Evolutionary conservation across 2,113 vertebrate genomes (phyloP).

Genomic region (Rhinoderma darwinii): DNA sequence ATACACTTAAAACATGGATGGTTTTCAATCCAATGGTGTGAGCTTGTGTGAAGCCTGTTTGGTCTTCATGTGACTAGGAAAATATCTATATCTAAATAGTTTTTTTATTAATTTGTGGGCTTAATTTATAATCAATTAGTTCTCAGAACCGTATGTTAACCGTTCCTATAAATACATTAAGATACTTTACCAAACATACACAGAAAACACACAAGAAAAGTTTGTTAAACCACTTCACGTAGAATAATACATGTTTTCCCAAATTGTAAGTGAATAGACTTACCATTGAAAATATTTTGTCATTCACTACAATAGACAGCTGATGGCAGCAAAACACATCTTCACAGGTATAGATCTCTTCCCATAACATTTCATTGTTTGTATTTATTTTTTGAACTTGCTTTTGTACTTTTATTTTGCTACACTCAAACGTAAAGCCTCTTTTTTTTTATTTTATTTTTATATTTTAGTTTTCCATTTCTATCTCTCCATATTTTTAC

Average conservation of each 20-base stretch:
- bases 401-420: not conserved
- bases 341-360: not conserved
- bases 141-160: not conserved
- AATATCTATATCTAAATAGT: not conserved
- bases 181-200: not conserved
- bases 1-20: not conserved
- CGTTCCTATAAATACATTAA: not conserved
- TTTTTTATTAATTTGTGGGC: not conserved
- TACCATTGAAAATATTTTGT: conserved; percentile 39
- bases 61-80: not conserved
- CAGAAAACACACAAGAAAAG: conserved; percentile 52
- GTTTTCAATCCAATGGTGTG: conserved; percentile 18
- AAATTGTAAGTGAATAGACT: not conserved
- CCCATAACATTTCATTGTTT: not conserved
- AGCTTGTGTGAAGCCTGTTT: not conserved
- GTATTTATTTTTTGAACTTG: not conserved
- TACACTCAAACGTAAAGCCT: conserved; percentile 48
- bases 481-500: conserved; percentile 51
- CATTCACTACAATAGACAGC: conserved; percentile 64
- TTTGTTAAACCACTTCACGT: conserved; percentile 39
- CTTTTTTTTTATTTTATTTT: conserved; percentile 60
- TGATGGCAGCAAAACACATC: conserved; percentile 68
- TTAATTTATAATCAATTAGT: not conserved
- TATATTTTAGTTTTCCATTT: conserved; percentile 48
- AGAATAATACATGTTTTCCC: not conserved